Evolutionary conservation across 2,797 vertebrate genomes (phyloP), one percentile per base, ranked within the genome.

Genomic region (Aphelocoma californica): DNA sequence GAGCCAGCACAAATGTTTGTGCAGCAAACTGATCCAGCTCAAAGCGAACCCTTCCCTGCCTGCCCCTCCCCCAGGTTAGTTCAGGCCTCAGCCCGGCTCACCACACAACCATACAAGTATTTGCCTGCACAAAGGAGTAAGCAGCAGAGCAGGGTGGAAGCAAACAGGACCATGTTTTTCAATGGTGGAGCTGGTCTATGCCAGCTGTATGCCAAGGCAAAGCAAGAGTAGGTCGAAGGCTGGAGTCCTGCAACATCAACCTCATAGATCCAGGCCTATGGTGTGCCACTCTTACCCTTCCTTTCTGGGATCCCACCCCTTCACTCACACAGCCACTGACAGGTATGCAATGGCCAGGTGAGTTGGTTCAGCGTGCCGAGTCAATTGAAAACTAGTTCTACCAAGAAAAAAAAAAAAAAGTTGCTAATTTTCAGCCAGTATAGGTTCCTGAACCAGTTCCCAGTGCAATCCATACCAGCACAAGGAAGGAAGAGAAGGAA

Each of bases 21-120:
- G 95, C 88, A 96, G 95, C 94, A 95, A 96, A 96, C 90, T 90
- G 94, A 91, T 84, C 94, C 94, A 94, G 90, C 88, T 72, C 80
- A 44, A 81, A 86, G 50, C 6, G 6, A 85, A 71, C 91, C 75
- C 80, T 92, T 58, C 93, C 88, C 70, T 94, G 90, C 77, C 91
- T 53, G 73, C 92, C 90, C 93, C 64, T 95, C 94, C 95, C 89
- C 92, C 84, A 73, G 66, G 56, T 84, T 6, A 42, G 58, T 18
- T 66, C 92, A 90, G 32, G 66, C 81, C 87, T 87, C 94, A 91
- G 40, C 84, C 88, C 71, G 5, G 74, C 94, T 90, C 88, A 89
- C 93, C 96, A 92, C 91, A 94, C 9, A 94, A 53, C 90, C 90
- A 57, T 92, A 44, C 93, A 92, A 93, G 92, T 90, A 95, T 93